phyloP scores from a whole-genome alignment of 2,113 vertebrate species.

The Riparia riparia region DNA sequence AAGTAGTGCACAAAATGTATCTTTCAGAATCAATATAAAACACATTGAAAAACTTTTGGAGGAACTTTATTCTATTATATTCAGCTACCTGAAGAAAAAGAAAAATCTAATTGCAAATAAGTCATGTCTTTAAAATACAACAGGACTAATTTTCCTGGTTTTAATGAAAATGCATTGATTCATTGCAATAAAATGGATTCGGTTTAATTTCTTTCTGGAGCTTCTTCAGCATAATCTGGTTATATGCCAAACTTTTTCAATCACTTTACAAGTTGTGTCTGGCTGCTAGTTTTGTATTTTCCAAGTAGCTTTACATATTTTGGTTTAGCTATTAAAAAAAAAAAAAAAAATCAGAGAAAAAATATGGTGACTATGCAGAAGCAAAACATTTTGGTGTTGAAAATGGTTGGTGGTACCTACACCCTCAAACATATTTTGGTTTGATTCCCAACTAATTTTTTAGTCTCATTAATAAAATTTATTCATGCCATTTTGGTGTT shows the following conservation, averaged over 20 bases:
- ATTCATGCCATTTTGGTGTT: background rate
- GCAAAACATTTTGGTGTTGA: background rate
- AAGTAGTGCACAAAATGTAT: background rate
- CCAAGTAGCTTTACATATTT: background rate
- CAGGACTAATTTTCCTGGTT: background rate
- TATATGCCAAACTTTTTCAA: background rate
- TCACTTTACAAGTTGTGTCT: background rate
- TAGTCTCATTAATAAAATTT: background rate
- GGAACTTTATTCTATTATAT: conserved; percentile 2
- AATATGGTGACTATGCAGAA: background rate
- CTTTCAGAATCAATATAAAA: conserved; percentile 4
- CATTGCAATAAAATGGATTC: background rate
- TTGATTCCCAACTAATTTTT: background rate
- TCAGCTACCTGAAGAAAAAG: background rate
- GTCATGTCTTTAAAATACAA: conserved; percentile 4
- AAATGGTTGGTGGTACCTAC: background rate
- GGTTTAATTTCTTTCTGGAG: background rate
- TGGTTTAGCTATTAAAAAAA: background rate
- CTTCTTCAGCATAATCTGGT: background rate
- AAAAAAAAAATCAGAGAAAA: background rate
- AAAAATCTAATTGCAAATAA: background rate
- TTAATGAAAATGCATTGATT: background rate
- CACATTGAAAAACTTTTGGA: background rate
- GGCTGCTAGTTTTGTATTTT: background rate
- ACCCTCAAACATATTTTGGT: background rate